These are phyloP conservation scores for Saguinus imperator DNA, from an alignment of 2,113 vertebrate genomes.

Conservation along the genomic window DNA sequence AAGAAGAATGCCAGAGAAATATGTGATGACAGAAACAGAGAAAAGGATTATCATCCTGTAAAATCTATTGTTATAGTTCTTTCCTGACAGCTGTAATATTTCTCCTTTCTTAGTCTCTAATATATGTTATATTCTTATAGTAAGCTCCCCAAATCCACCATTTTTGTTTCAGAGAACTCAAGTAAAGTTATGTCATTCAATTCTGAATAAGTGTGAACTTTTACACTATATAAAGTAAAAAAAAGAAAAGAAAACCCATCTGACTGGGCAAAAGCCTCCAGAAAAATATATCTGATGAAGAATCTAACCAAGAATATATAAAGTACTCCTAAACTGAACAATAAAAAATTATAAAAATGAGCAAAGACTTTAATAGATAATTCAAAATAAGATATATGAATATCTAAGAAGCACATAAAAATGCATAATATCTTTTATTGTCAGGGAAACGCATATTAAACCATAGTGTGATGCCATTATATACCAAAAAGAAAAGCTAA, in stretches of 20 bases:
- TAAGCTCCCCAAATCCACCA: not conserved
- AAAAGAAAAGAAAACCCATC: not conserved
- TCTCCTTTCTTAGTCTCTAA: not conserved
- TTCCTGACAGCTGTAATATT: not conserved
- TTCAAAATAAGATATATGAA: not conserved
- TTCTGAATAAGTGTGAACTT: not conserved
- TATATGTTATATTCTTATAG: not conserved
- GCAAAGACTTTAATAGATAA: not conserved
- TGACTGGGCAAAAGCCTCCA: not conserved
- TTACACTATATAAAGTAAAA: not conserved
- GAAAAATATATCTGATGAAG: not conserved
- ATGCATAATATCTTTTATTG: not conserved
- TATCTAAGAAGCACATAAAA: not conserved
- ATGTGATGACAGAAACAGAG: not conserved
- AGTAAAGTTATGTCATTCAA: not conserved
- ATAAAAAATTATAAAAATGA: slow-evolving; percentile 4
- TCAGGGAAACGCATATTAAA: not conserved
- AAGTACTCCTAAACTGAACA: not conserved
- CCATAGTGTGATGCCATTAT: not conserved
- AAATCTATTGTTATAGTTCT: not conserved
- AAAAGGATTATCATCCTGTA: not conserved
- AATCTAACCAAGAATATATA: not conserved
- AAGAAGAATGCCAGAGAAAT: not conserved
- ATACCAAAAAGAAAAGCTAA: not conserved
- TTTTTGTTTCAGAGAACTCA: slow-evolving; percentile 9